Evolutionary conservation across 2,888 invertebrate species (phyloP), one percentile per base, ranked within the genome.

Genomic region (Eudemis profundana): DNA sequence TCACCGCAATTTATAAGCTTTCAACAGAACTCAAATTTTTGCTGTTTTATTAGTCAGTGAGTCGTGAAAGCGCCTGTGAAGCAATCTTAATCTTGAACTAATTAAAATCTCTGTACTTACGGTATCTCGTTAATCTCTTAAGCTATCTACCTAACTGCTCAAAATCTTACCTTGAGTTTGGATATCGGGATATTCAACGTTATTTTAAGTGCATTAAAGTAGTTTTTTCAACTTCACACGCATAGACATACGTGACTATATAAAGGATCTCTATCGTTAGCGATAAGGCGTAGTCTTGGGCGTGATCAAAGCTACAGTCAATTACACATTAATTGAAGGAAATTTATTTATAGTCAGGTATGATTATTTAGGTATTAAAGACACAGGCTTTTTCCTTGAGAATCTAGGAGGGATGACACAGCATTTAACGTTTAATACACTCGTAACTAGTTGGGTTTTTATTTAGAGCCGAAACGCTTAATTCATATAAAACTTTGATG

Each of bases 91-190:
- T 63, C 56, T 42, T 14, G 7, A 14, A 10, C 56, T 56, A 63
- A 63, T 56, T 56, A 49, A 49, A 56, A 56, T 33, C 49, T 38
- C 14, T 53, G 36, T 38, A 46, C 33, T 14, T 46, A 46, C 44
- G 61, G 12, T 36, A 61, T 46, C 36, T 53, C 46, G 33, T 44
- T 51, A 61, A 61, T 51, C 51, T 44, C 14, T 42, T 17, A 42
- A 17, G 44, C 51, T 46, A 15, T 42, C 8, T 40, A 21, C 7
- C 36, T 33, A 38, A 36, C 21, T 51, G 19, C 51, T 51, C n/a
- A 21, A 53, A 21, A 53, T 38, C 53, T 10, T 40, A 54, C 14
- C 4, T 2, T 15, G 5, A 17, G 10, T 23, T 19, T 17, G 4
- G 5, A 36, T 23, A 3, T 8, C 3, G 5, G 21, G 4, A 21